phyloP scores from a whole-genome alignment of 2,797 vertebrate species.

The Eurystomus glaucurus region DNA sequence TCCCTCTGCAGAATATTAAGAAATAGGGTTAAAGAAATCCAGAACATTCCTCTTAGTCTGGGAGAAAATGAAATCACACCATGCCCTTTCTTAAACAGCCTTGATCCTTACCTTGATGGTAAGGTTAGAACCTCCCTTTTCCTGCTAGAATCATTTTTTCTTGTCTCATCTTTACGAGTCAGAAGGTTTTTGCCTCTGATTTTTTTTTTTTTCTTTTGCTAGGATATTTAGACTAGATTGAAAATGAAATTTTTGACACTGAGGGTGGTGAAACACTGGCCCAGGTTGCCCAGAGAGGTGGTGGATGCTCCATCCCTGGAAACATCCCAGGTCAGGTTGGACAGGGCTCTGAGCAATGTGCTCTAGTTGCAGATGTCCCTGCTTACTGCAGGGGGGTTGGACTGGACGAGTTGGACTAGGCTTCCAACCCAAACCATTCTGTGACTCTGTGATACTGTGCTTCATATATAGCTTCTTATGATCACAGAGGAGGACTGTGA shows the following conservation, averaged over 20 bases:
- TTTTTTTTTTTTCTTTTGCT: not conserved
- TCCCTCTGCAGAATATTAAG: not conserved
- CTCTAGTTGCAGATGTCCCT: not conserved
- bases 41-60: not conserved
- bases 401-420: not conserved
- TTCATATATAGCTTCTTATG: not conserved
- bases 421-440: not conserved
- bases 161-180: not conserved
- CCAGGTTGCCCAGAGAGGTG: not conserved
- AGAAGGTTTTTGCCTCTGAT: not conserved
- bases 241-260: not conserved
- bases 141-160: not conserved
- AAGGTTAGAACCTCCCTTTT: not conserved
- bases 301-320: not conserved
- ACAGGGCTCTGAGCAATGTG: not conserved
- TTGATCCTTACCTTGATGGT: not conserved
- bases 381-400: not conserved
- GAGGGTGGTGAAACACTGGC: not conserved
- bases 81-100: not conserved
- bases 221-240: not conserved
- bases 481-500: fast-evolving
- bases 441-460: not conserved
- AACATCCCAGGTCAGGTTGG: not conserved
- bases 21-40: not conserved
- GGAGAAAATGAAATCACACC: not conserved